Evolutionary conservation across 2,888 invertebrate genomes (phyloP).

Genomic region (Ornithoptera alexandrae): DNA sequence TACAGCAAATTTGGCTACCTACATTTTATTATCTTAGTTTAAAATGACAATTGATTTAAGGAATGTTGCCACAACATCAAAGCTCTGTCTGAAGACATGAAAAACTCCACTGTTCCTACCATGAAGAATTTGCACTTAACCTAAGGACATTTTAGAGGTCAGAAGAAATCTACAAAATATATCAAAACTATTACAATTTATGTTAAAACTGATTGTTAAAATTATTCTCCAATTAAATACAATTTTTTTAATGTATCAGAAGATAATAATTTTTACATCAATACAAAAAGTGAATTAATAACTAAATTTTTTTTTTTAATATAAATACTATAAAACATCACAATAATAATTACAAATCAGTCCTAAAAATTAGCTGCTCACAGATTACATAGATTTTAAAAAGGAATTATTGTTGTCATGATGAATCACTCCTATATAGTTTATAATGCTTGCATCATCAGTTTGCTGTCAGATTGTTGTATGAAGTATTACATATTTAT

Average conservation of each 20-base stretch:
- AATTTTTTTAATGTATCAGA: not conserved
- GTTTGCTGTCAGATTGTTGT: conserved; percentile 17
- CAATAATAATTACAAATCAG: conserved; percentile 29
- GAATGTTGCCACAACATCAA: conserved; percentile 38
- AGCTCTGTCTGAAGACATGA: conserved; percentile 24
- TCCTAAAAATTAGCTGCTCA: conserved; percentile 19
- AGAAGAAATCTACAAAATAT: conserved; percentile 21
- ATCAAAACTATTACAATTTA: conserved; percentile 22
- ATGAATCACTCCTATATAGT: conserved; percentile 1
- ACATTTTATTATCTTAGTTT: conserved; percentile 48
- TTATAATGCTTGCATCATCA: not conserved
- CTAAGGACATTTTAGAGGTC: conserved; percentile 26
- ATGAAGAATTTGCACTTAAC: conserved; percentile 19
- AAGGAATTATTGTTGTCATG: not conserved
- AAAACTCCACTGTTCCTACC: conserved; percentile 23
- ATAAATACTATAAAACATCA: conserved; percentile 23
- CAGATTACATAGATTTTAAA: not conserved
- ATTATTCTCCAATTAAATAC: not conserved
- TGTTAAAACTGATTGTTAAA: conserved; percentile 17
- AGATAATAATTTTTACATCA: not conserved
- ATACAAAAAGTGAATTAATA: conserved; percentile 1
- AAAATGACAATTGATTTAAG: conserved; percentile 39
- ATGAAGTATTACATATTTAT: conserved; percentile 33
- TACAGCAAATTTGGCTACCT: conserved; percentile 70
- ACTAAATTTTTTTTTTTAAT: conserved; percentile 4